phyloP scores from a whole-genome alignment of 2,888 invertebrate genomes.

The Drosophila meridionalis region DNA sequence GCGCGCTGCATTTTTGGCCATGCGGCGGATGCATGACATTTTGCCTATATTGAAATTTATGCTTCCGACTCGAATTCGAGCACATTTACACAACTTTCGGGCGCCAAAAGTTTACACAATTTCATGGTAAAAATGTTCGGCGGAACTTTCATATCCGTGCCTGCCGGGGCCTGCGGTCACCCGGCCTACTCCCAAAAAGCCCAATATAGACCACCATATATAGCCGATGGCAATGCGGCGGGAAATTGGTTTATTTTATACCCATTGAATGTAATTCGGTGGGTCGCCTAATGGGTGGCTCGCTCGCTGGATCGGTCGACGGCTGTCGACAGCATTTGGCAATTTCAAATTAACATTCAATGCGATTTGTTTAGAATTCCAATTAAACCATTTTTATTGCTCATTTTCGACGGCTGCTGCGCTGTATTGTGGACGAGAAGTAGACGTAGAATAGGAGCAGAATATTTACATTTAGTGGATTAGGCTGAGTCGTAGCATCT shows the following conservation, averaged over 20 bases:
- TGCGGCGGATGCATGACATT: conserved; percentile 70
- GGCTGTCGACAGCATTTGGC: conserved; percentile 47
- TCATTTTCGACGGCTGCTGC: conserved; percentile 35
- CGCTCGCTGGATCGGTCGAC: not conserved
- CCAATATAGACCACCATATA: conserved; percentile 9
- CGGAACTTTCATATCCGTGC: conserved; percentile 52
- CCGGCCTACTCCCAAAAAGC: not conserved
- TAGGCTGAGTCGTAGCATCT: not conserved
- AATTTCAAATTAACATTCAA: conserved; percentile 74
- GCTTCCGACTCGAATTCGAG: conserved; percentile 66
- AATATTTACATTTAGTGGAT: not conserved
- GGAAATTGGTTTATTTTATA: conserved; percentile 80
- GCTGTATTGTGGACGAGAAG: not conserved
- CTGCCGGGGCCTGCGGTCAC: conserved; percentile 1
- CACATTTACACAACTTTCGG: conserved; percentile 66
- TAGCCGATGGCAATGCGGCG: conserved; percentile 64
- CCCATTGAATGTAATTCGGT: conserved; percentile 54
- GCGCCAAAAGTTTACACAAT: conserved; percentile 61
- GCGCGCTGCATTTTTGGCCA: conserved; percentile 50
- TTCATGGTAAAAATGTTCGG: conserved; percentile 57
- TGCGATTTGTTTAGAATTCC: conserved; percentile 69
- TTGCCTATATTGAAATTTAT: conserved; percentile 76
- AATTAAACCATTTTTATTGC: conserved; percentile 66
- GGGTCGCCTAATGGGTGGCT: conserved; percentile 3
- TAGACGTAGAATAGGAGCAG: not conserved